phyloP scores from a whole-genome alignment of 1,140 invertebrate species.

The Bradysia coprophila region DNA sequence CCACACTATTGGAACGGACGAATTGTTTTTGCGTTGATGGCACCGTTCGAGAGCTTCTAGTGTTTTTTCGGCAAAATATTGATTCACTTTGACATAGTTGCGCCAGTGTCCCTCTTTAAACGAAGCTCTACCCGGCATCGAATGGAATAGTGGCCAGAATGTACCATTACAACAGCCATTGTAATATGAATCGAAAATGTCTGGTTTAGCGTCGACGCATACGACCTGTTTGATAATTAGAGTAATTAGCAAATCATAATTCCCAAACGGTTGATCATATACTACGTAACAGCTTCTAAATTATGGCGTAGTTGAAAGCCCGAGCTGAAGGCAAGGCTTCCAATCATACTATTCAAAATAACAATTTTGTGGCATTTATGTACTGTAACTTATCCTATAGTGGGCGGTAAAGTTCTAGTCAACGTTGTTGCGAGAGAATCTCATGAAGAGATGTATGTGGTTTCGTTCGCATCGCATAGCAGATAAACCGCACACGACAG shows the following conservation, averaged over 20 bases:
- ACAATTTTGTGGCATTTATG: no score
- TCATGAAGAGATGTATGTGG: no score
- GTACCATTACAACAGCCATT: constrained; percentile 84
- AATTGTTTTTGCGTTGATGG: constrained; percentile 35
- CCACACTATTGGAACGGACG: constrained; percentile 59
- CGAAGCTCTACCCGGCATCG: constrained; percentile 63
- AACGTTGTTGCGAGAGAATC: no score
- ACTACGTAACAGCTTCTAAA: no score
- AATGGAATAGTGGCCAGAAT: constrained; percentile 83
- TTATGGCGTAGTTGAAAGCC: no score
- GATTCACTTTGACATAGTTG: constrained; percentile 63
- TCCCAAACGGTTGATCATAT: no score
- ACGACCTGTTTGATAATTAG: constrained; percentile 40
- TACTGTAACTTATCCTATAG: no score
- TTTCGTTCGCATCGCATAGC: no score
- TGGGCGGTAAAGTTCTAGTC: no score
- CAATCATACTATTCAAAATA: no score
- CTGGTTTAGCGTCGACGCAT: constrained; percentile 52
- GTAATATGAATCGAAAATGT: constrained; percentile 68
- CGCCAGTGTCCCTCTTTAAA: constrained; percentile 67
- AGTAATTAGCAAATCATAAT: not conserved
- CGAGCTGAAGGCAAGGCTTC: no score
- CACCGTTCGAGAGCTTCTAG: constrained; percentile 47
- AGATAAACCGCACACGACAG: no score
- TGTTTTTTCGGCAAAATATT: constrained; percentile 63